These are phyloP conservation scores for Trichoplax adhaerens DNA, from an alignment of 37 sponge, comb jelly and placozoan species.

Conservation along the genomic window DNA sequence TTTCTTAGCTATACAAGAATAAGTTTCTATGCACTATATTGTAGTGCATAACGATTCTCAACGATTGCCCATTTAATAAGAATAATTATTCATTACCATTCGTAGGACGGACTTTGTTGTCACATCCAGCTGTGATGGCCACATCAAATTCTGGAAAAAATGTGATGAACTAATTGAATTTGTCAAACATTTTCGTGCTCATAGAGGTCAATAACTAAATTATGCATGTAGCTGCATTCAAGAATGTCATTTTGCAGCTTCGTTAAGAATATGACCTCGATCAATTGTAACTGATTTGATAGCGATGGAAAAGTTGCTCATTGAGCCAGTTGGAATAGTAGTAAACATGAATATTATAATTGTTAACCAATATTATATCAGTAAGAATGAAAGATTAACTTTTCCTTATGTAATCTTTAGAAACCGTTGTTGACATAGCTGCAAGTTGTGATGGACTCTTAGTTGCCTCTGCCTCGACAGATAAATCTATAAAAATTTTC, in stretches of 20 bases:
- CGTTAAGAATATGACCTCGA: no score
- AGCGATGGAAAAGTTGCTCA: no score
- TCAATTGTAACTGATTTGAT: no score
- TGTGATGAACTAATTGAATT: conserved; percentile 73
- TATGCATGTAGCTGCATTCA: neutral
- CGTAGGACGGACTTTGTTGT: conserved; percentile 67
- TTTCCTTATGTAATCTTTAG: conserved; percentile 12
- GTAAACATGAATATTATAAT: neutral
- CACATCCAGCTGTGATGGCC: conserved; percentile 84
- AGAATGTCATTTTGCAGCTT: no score
- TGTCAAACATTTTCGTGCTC: conserved; percentile 94
- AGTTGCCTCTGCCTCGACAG: conserved; percentile 48
- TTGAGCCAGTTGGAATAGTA: no score
- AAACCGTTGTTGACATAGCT: conserved; percentile 45
- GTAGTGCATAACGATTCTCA: neutral
- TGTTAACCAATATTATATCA: neutral
- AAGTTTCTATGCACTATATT: neutral
- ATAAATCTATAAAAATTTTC: conserved; percentile 84
- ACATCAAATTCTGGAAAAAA: conserved; percentile 99
- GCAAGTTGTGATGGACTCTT: conserved; percentile 62
- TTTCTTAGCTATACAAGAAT: neutral
- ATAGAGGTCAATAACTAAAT: conserved; percentile 28
- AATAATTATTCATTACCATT: neutral
- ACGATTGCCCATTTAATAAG: neutral
- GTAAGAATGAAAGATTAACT: neutral